Conservation (phyloP, 2,888 invertebrate genomes). For the Eupithecia tripunctaria region DNA sequence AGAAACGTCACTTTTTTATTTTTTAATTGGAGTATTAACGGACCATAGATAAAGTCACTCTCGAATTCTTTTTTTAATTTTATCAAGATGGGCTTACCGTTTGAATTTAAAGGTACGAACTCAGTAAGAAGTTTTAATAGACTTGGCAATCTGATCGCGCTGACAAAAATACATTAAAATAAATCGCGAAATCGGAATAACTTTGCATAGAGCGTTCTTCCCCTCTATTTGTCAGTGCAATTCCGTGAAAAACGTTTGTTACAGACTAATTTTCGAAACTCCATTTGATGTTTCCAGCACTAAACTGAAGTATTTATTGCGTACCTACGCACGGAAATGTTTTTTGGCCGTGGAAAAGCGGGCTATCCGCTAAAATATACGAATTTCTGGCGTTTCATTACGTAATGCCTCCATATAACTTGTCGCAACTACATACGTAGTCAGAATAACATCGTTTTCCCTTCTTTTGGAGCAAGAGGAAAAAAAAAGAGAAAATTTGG, state of each 20-base stretch:
- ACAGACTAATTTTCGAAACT: constrained; percentile 36
- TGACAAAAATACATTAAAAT: constrained; percentile 69
- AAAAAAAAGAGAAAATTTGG: constrained; percentile 68
- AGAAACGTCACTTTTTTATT: constrained; percentile 73
- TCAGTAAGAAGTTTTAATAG: constrained; percentile 81
- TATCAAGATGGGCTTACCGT: constrained; percentile 82
- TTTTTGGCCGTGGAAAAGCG: constrained; percentile 36
- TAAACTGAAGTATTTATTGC: constrained; percentile 39
- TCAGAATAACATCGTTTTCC: constrained; percentile 61
- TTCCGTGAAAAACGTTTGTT: constrained; percentile 34
- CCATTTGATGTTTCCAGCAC: constrained; percentile 37
- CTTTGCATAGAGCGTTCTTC: constrained; percentile 33
- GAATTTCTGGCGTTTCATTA: constrained; percentile 57
- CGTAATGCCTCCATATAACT: constrained; percentile 50
- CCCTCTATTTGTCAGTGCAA: constrained; percentile 39
- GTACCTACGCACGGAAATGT: constrained; percentile 34
- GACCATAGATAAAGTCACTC: constrained; percentile 79
- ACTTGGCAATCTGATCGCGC: constrained; percentile 76
- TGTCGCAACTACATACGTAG: constrained; percentile 43
- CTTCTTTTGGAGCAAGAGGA: constrained; percentile 59
- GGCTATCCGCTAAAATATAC: constrained; percentile 45
- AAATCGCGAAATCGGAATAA: constrained; percentile 53
- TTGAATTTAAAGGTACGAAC: constrained; percentile 81
- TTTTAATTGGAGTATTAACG: constrained; percentile 83
- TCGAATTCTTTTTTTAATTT: constrained; percentile 66